These are phyloP conservation scores for Drosophila eugracilis DNA, from an alignment of 1,140 invertebrate species.

Conservation along the genomic window DNA sequence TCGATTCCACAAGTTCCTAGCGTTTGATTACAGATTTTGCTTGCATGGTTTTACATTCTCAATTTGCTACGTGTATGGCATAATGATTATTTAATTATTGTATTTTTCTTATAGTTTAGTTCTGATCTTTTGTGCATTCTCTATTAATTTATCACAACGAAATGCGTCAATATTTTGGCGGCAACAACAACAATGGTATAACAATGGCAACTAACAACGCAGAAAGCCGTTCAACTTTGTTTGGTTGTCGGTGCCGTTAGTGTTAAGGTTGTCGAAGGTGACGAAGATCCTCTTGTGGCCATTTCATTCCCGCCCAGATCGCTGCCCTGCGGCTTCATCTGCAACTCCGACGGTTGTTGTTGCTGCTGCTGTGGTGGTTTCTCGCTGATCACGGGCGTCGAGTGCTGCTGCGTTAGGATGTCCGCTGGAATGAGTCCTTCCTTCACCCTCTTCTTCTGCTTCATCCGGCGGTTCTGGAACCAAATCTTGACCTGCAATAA, in stretches of 20 bases:
- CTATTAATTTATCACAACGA: slow-evolving; percentile 77
- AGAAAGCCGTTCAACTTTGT: slow-evolving; percentile 63
- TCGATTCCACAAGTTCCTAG: slow-evolving; percentile 63
- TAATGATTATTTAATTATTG: slow-evolving; percentile 43
- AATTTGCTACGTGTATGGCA: slow-evolving; percentile 58
- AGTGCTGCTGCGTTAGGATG: slow-evolving; percentile 76
- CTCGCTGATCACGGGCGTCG: slow-evolving; percentile 51
- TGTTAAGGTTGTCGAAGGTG: slow-evolving; percentile 27
- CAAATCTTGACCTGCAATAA: slow-evolving; percentile 91
- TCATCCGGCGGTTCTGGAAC: slow-evolving; percentile 97
- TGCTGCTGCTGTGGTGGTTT: slow-evolving; percentile 64
- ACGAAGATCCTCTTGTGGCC: slow-evolving; percentile 19
- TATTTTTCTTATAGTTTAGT: slow-evolving; percentile 22
- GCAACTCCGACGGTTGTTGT: slow-evolving; percentile 52
- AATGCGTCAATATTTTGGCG: slow-evolving; percentile 77
- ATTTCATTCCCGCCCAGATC: slow-evolving; percentile 60
- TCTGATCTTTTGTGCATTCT: slow-evolving; percentile 52
- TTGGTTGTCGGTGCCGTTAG: slow-evolving; percentile 47
- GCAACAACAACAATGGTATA: slow-evolving; percentile 49
- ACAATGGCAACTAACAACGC: slow-evolving; percentile 29
- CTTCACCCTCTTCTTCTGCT: slow-evolving; percentile 97
- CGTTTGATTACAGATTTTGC: slow-evolving; percentile 67
- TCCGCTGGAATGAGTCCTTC: slow-evolving; percentile 92
- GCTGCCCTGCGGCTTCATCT: slow-evolving; percentile 45
- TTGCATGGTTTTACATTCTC: slow-evolving; percentile 14